These are phyloP conservation scores for Centropus unirufus DNA, from an alignment of 2,113 vertebrate species.

Conservation along the genomic window DNA sequence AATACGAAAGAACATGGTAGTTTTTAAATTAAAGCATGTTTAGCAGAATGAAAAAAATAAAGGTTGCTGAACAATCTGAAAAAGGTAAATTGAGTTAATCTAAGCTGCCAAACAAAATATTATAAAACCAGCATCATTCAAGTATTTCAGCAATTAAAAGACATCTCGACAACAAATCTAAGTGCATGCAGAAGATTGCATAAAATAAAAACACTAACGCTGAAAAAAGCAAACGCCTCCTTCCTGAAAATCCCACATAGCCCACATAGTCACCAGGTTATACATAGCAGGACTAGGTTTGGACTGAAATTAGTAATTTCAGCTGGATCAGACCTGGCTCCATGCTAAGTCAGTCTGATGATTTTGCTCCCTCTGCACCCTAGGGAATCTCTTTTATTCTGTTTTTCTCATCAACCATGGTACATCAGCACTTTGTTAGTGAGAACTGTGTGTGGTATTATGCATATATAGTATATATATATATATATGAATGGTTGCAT, in stretches of 20 bases:
- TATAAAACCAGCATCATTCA: neutral
- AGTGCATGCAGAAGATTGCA: neutral
- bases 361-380: neutral
- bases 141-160: neutral
- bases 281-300: accelerated
- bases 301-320: neutral
- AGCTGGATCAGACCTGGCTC: neutral
- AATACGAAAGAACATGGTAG: neutral
- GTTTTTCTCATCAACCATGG: neutral
- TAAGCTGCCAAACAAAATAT: neutral
- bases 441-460: neutral
- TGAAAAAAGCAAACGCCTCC: neutral
- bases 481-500: neutral
- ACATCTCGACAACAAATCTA: neutral
- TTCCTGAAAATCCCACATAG: neutral
- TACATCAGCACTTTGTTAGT: accelerated
- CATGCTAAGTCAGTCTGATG: neutral
- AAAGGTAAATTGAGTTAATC: neutral
- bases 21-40: neutral
- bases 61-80: neutral
- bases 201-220: neutral
- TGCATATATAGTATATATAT: too few relatives aligned
- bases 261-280: neutral
- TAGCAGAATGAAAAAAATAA: neutral
- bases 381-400: neutral